Percentiles rank a stretch among this genome's conserved stretches.
phyloP scores from a whole-genome alignment of 2,888 invertebrate genomes.

The Eristalis intricaria region DNA sequence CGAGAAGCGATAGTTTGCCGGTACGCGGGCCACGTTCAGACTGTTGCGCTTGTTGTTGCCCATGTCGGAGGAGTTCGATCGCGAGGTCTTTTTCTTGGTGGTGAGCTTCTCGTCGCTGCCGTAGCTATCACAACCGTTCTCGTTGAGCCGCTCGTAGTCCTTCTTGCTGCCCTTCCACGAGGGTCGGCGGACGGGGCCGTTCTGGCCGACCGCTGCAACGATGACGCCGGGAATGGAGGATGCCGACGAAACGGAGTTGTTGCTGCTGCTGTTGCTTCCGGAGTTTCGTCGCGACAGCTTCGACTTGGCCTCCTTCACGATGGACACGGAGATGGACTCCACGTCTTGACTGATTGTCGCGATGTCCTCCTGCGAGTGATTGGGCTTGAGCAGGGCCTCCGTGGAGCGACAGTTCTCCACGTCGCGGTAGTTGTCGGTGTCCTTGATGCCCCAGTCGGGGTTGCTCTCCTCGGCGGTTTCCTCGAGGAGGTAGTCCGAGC shows the following conservation, averaged over 20 bases:
- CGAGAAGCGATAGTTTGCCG: slow-evolving; percentile 85
- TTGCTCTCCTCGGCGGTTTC: slow-evolving; percentile 74
- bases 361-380: slow-evolving; percentile 64
- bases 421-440: slow-evolving; percentile 76
- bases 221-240: slow-evolving; percentile 41
- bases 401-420: slow-evolving; percentile 78
- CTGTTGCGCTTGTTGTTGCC: slow-evolving; percentile 73
- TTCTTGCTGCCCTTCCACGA: slow-evolving; percentile 77
- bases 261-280: slow-evolving; percentile 55
- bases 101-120: slow-evolving; percentile 74
- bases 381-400: slow-evolving; percentile 76
- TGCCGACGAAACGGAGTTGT: slow-evolving; percentile 45
- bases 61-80: slow-evolving; percentile 72
- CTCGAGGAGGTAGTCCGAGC: slow-evolving; percentile 74
- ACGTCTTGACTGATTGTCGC: slow-evolving; percentile 64
- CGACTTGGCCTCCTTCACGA: slow-evolving; percentile 60
- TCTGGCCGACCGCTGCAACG: slow-evolving; percentile 51
- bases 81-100: slow-evolving; percentile 73
- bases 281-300: slow-evolving; percentile 64
- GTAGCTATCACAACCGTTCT: slow-evolving; percentile 75
- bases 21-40: slow-evolving; percentile 64
- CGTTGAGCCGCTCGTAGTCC: slow-evolving; percentile 78
- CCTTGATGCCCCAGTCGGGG: slow-evolving; percentile 76
- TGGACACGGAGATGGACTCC: slow-evolving; percentile 44
- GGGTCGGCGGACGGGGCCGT: slow-evolving; percentile 75